Conservation (phyloP, 2,113 vertebrate species). For the Rhabdomys dilectus region DNA sequence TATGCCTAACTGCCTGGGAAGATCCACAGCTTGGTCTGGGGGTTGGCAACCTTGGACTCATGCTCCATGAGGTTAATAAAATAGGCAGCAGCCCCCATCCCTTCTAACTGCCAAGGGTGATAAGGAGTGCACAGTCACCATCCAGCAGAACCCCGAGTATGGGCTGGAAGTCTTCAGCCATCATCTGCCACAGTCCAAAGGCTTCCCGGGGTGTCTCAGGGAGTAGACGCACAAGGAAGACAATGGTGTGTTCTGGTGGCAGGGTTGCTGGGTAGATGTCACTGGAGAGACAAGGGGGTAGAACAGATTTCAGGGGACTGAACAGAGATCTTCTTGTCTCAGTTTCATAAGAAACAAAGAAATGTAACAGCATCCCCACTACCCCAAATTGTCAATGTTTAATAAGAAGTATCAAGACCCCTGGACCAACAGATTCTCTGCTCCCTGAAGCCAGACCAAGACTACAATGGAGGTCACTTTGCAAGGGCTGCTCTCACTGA, state of each 20-base stretch:
- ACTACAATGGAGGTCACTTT: background rate
- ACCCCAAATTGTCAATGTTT: background rate
- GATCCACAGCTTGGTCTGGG: no score
- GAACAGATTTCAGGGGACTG: background rate
- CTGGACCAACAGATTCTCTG: background rate
- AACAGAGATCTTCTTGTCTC: background rate
- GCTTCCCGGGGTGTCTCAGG: slow-evolving; percentile 91
- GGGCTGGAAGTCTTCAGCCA: slow-evolving; percentile 93
- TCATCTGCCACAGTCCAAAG: slow-evolving; percentile 96
- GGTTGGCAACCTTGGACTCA: no score
- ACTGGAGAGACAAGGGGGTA: background rate
- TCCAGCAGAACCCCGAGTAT: slow-evolving; percentile 93
- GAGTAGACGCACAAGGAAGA: slow-evolving; percentile 91
- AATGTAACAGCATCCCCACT: rapidly evolving
- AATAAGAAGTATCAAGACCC: background rate
- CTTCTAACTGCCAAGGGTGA: background rate
- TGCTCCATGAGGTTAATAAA: rapidly evolving
- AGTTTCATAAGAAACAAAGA: rapidly evolving
- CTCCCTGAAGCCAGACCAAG: background rate
- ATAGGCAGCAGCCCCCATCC: background rate
- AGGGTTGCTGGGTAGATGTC: slow-evolving; percentile 90
- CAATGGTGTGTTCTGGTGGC: slow-evolving; percentile 91
- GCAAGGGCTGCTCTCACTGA: background rate
- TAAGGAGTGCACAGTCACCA: slow-evolving; percentile 82
- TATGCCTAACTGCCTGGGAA: no score